phyloP scores from a whole-genome alignment of 2,113 vertebrate species.

The Microcebus murinus region DNA sequence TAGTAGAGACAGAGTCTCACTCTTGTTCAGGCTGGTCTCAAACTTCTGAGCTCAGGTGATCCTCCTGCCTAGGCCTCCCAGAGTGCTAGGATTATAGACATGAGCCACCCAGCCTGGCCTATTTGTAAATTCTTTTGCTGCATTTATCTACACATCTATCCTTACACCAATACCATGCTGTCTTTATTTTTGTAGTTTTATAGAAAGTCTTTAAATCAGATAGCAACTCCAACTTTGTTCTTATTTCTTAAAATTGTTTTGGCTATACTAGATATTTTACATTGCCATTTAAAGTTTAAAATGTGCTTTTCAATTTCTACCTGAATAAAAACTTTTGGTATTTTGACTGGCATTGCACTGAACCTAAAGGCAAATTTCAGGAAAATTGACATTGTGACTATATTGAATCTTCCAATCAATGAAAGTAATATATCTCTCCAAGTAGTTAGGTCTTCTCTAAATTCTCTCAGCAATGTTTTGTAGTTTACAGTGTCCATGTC shows the following conservation, averaged over 20 bases:
- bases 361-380: background rate
- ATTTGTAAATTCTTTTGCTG: background rate
- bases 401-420: background rate
- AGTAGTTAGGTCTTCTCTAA: background rate
- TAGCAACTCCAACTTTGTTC: no score
- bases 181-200: background rate
- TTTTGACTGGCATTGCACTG: background rate
- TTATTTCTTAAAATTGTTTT: no score
- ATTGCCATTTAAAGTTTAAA: no score
- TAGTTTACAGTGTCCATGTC: background rate
- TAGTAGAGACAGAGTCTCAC: no score
- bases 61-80: no score
- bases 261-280: no score
- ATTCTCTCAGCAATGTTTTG: background rate
- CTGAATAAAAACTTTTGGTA: background rate
- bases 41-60: no score
- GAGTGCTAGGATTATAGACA: no score
- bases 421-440: background rate
- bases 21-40: no score
- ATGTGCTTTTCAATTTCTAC: no score
- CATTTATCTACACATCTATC: background rate
- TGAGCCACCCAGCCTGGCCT: background rate
- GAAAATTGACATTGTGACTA: background rate
- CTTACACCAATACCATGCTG: background rate
- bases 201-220: background rate